Evolutionary conservation across 2,113 vertebrate species (phyloP).

Genomic region (Elaphurus davidianus): DNA sequence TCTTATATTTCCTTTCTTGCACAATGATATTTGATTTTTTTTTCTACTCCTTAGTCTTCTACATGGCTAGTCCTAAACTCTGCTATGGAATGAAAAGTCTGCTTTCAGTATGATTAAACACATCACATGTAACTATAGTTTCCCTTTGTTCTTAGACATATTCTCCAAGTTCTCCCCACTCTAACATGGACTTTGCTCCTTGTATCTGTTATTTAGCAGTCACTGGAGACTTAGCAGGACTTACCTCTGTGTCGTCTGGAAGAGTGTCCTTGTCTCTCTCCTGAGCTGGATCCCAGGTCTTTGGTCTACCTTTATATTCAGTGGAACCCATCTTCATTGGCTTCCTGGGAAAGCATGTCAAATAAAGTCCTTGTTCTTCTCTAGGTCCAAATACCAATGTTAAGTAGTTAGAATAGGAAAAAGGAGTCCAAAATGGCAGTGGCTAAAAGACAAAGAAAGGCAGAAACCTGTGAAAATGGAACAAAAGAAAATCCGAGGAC

Average conservation of each 20-base stretch:
- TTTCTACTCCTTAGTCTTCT: not conserved
- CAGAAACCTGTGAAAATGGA: not conserved
- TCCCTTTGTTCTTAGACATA: not conserved
- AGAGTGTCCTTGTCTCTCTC: not conserved
- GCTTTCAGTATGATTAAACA: not conserved
- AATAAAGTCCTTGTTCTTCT: not conserved
- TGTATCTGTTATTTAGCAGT: not conserved
- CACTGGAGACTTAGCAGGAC: not conserved
- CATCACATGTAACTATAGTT: not conserved
- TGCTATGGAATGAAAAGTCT: not conserved
- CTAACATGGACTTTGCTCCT: not conserved
- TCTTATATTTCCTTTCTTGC: not conserved
- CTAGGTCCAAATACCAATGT: not conserved
- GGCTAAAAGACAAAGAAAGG: not conserved
- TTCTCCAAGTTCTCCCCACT: not conserved
- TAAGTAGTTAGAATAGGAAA: not conserved
- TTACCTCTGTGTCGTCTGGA: too few species aligned
- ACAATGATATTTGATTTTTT: not conserved
- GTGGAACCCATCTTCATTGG: not conserved
- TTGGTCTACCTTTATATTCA: not conserved
- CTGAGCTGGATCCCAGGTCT: not conserved
- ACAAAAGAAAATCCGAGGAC: not conserved
- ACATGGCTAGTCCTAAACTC: not conserved
- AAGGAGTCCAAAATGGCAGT: accelerated
- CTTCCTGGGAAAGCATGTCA: not conserved